A percentile compares a stretch with the other conserved stretches of the same genome.
phyloP scores from a whole-genome alignment of 2,113 vertebrate genomes.

The Argyrosomus japonicus region DNA sequence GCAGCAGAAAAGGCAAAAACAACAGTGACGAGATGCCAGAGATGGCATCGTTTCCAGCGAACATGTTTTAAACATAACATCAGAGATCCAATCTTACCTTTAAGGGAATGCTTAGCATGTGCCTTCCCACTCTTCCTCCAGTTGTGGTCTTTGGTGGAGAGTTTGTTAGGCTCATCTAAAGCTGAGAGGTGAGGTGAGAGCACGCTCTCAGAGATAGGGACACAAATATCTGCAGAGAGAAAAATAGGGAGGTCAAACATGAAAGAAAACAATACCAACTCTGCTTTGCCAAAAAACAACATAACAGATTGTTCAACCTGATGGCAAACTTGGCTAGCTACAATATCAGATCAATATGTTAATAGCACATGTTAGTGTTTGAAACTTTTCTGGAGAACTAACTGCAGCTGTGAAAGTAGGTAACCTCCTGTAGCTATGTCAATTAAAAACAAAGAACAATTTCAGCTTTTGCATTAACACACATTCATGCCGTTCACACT shows the following conservation, averaged over 20 bases:
- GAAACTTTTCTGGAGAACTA: neutral
- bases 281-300: conserved; percentile 2
- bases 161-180: conserved; percentile 89
- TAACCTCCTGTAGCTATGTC: neutral
- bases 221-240: conserved; percentile 88
- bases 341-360: neutral
- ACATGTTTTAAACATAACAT: conserved; percentile 28
- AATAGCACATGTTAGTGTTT: neutral
- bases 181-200: conserved; percentile 91
- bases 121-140: conserved; percentile 92
- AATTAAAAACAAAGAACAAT: conserved; percentile 9
- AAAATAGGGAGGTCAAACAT: neutral
- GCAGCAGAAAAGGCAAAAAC: conserved; percentile 11
- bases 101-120: conserved; percentile 89
- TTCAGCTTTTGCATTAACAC: neutral
- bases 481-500: neutral
- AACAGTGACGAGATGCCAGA: neutral
- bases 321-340: neutral
- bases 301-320: neutral
- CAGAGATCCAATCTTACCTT: conserved; percentile 83
- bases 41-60: neutral
- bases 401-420: neutral
- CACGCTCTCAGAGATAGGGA: conserved; percentile 91
- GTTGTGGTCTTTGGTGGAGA: conserved; percentile 89
- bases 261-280: neutral